phyloP scores from a whole-genome alignment of 2,113 vertebrate genomes.

The Peucedramus taeniatus region DNA sequence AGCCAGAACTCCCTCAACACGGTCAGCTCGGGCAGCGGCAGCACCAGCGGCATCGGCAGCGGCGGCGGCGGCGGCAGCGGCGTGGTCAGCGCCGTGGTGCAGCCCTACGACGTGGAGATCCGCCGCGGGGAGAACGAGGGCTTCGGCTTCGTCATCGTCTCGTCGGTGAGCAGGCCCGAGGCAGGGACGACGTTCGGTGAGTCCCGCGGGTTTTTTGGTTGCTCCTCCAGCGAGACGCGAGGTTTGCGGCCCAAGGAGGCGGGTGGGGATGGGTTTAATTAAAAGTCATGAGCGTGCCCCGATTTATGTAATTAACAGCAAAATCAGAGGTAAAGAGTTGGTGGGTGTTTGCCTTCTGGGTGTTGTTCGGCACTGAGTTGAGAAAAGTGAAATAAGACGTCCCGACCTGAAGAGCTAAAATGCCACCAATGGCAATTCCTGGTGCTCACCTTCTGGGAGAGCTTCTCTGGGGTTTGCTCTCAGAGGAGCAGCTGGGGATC shows the following conservation, averaged over 20 bases:
- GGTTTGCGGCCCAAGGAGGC: not conserved
- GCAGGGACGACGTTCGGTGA: conserved; percentile 96
- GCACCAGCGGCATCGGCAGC: conserved; percentile 91
- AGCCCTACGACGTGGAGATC: conserved; percentile 97
- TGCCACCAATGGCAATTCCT: not conserved
- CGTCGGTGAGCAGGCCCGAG: conserved; percentile 92
- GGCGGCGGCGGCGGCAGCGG: conserved; percentile 84
- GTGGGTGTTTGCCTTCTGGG: conserved; percentile 1
- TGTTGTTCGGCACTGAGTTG: not conserved
- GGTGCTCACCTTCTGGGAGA: not conserved
- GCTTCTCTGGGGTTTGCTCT: not conserved
- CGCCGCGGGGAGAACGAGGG: conserved; percentile 92
- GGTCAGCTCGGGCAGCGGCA: conserved; percentile 94
- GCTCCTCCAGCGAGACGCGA: fast-evolving
- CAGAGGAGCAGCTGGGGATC: not conserved
- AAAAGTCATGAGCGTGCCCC: not conserved
- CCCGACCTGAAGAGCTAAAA: not conserved
- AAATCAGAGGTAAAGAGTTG: not conserved
- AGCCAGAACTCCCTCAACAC: conserved; percentile 98
- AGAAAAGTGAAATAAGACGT: not conserved
- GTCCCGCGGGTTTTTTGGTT: not conserved
- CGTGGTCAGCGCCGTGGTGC: conserved; percentile 77
- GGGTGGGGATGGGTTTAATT: not conserved
- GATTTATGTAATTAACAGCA: not conserved
- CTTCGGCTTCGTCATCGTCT: conserved; percentile 98